Conservation (phyloP, 2,888 invertebrate species). For the Heteromyza rotundicornis region DNA sequence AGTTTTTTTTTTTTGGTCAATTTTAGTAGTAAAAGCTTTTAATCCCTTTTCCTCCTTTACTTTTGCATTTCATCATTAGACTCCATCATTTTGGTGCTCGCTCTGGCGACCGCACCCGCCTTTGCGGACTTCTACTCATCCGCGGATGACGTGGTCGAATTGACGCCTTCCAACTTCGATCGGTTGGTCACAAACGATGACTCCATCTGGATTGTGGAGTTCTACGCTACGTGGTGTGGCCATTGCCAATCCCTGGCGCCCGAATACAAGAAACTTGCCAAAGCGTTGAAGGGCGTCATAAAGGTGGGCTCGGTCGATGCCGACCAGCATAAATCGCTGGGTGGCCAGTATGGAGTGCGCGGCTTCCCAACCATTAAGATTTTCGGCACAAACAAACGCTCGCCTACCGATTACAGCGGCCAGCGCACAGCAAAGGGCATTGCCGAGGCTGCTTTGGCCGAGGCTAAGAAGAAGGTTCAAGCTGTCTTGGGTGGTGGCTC, state of each 20-base stretch:
- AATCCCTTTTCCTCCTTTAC: too few species aligned
- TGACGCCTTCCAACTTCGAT: conserved; percentile 89
- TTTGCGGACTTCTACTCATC: conserved; percentile 70
- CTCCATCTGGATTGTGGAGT: conserved; percentile 91
- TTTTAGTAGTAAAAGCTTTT: too few species aligned
- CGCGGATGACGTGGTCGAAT: conserved; percentile 79
- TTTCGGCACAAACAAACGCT: conserved; percentile 83
- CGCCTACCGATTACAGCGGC: conserved; percentile 85
- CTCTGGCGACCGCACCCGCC: conserved; percentile 23
- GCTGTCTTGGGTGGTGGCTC: conserved; percentile 69
- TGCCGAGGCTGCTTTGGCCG: conserved; percentile 83
- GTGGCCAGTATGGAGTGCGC: conserved; percentile 78
- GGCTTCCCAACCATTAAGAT: conserved; percentile 98
- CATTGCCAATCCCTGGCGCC: conserved; percentile 89
- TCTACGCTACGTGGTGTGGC: conserved; percentile 90
- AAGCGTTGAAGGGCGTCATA: conserved; percentile 89
- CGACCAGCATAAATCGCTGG: conserved; percentile 84
- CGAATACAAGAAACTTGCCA: conserved; percentile 93
- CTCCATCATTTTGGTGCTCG: too few species aligned
- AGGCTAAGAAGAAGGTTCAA: conserved; percentile 77
- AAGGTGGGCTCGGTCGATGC: conserved; percentile 96
- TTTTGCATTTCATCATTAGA: too few species aligned
- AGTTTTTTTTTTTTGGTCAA: too few species aligned
- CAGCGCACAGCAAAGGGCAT: conserved; percentile 84
- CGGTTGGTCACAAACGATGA: conserved; percentile 81